These are phyloP conservation scores for Brachionus rotundiformis DNA, from an alignment of 1,140 invertebrate species.

Conservation along the genomic window DNA sequence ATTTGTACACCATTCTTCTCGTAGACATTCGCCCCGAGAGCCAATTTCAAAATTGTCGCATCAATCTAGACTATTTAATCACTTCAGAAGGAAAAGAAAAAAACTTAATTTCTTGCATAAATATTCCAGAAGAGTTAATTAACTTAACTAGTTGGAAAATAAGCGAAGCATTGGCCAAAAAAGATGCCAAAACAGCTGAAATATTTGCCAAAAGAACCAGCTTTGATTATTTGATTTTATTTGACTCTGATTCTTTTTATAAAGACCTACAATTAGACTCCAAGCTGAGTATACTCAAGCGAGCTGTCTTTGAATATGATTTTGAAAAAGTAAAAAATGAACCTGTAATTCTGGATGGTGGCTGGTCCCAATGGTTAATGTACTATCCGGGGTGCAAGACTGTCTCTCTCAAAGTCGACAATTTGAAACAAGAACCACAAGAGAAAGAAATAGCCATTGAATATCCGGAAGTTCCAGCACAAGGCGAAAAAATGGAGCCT, in stretches of 20 bases:
- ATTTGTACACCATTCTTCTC: neutral
- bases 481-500: neutral
- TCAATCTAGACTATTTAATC: constrained; percentile 23
- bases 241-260: neutral
- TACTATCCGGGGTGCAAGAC: constrained; percentile 40
- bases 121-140: constrained; percentile 16
- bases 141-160: constrained; percentile 11
- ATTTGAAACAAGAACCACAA: neutral
- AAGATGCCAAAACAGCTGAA: neutral
- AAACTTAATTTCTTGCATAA: neutral
- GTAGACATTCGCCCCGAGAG: neutral
- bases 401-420: neutral
- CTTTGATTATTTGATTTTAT: constrained; percentile 38
- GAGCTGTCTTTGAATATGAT: constrained; percentile 5
- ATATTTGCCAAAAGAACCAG: neutral
- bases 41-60: neutral
- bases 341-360: constrained; percentile 37
- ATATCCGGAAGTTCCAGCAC: neutral
- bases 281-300: constrained; percentile 1
- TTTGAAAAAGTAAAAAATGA: constrained; percentile 39
- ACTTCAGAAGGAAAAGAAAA: neutral
- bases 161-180: neutral
- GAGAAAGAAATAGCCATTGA: neutral
- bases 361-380: constrained; percentile 11
- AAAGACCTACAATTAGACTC: constrained; percentile 20